phyloP scores from a whole-genome alignment of 2,113 vertebrate species.

The Cranoglanis bouderius region DNA sequence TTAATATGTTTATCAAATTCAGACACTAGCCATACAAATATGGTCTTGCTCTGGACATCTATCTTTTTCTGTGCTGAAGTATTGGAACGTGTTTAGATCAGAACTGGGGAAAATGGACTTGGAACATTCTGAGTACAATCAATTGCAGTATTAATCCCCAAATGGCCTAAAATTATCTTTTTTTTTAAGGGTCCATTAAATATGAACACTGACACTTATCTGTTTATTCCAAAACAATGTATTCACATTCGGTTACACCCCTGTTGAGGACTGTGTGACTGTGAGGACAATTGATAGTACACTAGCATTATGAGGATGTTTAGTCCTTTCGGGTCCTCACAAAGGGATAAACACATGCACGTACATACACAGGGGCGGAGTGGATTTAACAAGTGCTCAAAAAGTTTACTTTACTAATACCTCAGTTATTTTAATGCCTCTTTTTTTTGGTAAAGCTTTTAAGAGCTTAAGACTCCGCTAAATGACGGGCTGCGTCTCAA shows the following conservation, averaged over 20 bases:
- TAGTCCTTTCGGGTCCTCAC: too few relatives aligned
- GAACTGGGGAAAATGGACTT: not conserved
- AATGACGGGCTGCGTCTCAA: not conserved
- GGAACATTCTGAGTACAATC: not conserved
- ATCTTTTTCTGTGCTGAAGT: not conserved
- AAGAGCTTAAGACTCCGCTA: not conserved
- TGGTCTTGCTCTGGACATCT: not conserved
- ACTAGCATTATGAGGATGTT: not conserved
- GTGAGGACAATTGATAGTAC: not conserved
- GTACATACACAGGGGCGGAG: not conserved
- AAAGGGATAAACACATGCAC: not conserved
- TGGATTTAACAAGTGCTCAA: not conserved
- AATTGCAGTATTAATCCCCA: not conserved
- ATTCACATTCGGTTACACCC: not conserved
- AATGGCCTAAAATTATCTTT: not conserved
- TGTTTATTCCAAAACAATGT: not conserved
- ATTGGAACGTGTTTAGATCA: not conserved
- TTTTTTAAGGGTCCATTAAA: not conserved
- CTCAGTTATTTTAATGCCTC: not conserved
- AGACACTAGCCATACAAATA: not conserved
- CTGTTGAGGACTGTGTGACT: not conserved
- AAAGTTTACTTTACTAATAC: not conserved
- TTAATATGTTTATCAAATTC: not conserved
- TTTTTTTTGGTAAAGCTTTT: not conserved
- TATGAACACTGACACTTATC: not conserved